Conservation (phyloP, 2,888 invertebrate species). For the Himalopsyche kuldschensis region DNA sequence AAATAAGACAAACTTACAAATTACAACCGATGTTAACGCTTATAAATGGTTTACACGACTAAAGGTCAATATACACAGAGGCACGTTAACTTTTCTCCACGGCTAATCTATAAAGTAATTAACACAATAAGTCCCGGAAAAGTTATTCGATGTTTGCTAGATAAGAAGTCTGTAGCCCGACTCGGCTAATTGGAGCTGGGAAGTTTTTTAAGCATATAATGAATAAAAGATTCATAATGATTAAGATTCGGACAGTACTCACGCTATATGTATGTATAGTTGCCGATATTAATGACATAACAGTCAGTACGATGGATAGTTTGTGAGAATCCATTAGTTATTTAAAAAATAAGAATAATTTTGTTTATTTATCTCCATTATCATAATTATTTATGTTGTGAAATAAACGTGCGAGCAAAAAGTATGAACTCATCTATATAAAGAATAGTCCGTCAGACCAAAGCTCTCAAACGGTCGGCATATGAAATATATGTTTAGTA, state of each 20-base stretch:
- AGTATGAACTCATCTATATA: no score
- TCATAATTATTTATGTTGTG: no score
- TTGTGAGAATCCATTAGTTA: no score
- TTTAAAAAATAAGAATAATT: no score
- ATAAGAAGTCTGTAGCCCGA: neutral
- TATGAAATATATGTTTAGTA: no score
- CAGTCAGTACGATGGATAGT: no score
- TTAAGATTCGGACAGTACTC: neutral
- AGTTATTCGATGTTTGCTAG: neutral
- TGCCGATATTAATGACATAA: neutral
- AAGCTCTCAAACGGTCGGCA: no score
- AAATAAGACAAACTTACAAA: neutral
- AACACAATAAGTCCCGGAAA: neutral
- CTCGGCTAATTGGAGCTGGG: neutral
- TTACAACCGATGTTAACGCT: neutral
- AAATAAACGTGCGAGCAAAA: no score
- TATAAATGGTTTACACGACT: neutral
- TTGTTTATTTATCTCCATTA: no score
- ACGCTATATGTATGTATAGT: neutral
- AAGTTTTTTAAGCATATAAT: neutral
- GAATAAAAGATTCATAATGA: neutral
- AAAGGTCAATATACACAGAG: neutral
- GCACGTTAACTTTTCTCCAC: neutral
- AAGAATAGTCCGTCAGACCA: no score
- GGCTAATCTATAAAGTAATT: neutral